These are phyloP conservation scores for Cryptocheilus praepositus DNA, from an alignment of 2,888 invertebrate species.

Conservation along the genomic window DNA sequence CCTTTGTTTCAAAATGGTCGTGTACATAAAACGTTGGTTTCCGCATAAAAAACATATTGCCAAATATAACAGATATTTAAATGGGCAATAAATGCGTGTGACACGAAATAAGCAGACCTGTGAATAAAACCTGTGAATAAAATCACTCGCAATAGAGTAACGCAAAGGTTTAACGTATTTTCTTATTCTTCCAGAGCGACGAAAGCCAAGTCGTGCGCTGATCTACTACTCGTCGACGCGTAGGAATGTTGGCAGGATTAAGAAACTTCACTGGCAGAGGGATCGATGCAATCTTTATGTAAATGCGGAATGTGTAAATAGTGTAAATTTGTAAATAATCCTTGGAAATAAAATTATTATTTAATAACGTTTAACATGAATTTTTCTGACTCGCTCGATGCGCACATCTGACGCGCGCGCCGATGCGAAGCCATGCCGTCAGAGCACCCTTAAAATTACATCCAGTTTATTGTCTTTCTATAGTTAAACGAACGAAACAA, in stretches of 20 bases:
- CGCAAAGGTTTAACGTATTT: too few species aligned
- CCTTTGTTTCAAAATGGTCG: too few species aligned
- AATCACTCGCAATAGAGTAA: too few species aligned
- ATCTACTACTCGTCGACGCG: conserved; percentile 80
- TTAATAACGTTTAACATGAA: conserved; percentile 41
- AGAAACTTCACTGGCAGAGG: conserved; percentile 24
- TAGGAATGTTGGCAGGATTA: conserved; percentile 60
- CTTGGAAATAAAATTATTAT: conserved; percentile 57
- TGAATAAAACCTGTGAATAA: too few species aligned
- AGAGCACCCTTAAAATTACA: conserved; percentile 38
- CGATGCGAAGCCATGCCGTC: conserved; percentile 1
- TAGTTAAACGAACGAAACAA: conserved; percentile 31
- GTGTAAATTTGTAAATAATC: conserved; percentile 59
- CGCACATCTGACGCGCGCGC: conserved; percentile 4
- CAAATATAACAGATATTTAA: too few species aligned
- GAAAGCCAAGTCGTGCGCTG: conserved; percentile 86
- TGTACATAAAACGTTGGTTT: too few species aligned
- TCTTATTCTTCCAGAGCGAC: conserved; percentile 78
- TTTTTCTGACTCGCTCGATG: not conserved
- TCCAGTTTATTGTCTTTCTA: conserved; percentile 55
- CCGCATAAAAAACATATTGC: too few species aligned
- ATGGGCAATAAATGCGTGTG: too few species aligned
- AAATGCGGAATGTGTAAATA: conserved; percentile 56
- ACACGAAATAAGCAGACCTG: too few species aligned
- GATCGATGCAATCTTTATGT: conserved; percentile 25